These are phyloP conservation scores for Pseudochirops corinnae DNA, from an alignment of 2,797 vertebrate species.

Conservation along the genomic window DNA sequence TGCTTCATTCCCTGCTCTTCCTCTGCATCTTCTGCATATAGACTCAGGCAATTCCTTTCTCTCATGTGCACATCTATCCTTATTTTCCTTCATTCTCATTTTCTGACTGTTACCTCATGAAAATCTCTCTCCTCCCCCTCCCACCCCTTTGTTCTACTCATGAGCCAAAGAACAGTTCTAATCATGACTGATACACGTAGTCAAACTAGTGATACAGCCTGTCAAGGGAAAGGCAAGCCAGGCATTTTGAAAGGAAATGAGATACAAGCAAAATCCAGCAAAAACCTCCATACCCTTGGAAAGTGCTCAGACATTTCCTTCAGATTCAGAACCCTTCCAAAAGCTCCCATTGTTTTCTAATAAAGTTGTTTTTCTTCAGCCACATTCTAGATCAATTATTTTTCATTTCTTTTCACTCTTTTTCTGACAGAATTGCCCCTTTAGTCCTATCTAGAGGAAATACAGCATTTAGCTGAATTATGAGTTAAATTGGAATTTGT, in stretches of 20 bases:
- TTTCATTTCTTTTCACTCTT: neutral
- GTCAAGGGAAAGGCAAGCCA: slow-evolving; percentile 1
- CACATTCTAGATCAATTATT: neutral
- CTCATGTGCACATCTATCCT: neutral
- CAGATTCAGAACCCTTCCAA: neutral
- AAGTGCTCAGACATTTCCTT: neutral
- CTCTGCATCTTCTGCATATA: neutral
- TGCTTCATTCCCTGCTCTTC: neutral
- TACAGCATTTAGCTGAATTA: neutral
- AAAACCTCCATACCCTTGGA: neutral
- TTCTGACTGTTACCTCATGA: neutral
- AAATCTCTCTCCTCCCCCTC: neutral
- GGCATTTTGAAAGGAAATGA: neutral
- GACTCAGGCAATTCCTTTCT: neutral
- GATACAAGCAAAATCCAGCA: neutral
- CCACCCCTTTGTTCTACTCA: neutral
- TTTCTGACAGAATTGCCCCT: neutral
- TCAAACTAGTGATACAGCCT: neutral
- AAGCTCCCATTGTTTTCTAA: neutral
- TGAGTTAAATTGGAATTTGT: neutral
- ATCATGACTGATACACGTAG: neutral
- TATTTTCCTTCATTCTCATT: neutral
- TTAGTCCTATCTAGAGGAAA: neutral
- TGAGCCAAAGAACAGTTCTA: neutral
- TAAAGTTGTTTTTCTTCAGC: neutral